Percentiles rank a stretch among this genome's conserved stretches.
These are phyloP conservation scores for Rhabditoides inermis DNA, from an alignment of 2,888 invertebrate genomes.

Conservation along the genomic window DNA sequence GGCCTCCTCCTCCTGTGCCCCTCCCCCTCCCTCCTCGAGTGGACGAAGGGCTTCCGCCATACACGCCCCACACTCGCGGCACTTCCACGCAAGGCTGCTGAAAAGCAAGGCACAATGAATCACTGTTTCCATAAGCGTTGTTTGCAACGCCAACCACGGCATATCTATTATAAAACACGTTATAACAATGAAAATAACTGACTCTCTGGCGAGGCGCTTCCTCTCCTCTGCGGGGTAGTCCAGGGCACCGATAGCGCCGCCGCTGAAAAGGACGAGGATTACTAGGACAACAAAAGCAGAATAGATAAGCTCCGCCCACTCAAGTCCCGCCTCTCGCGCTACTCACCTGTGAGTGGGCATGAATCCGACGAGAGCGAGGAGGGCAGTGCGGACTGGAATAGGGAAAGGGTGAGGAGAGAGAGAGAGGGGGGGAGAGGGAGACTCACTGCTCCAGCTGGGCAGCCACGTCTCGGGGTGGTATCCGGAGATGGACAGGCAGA, in stretches of 20 bases:
- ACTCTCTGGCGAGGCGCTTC: constrained; percentile 70
- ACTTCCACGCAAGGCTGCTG: constrained; percentile 29
- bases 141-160: not conserved
- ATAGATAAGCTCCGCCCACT: too few species aligned
- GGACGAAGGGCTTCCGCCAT: constrained; percentile 27
- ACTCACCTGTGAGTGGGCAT: constrained; percentile 86
- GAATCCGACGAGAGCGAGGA: constrained; percentile 82
- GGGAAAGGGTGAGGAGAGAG: not conserved
- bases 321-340: too few species aligned
- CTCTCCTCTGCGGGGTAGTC: constrained; percentile 80
- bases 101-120: not conserved
- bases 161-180: not conserved
- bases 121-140: not conserved
- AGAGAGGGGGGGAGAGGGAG: not conserved
- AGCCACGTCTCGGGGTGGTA: constrained; percentile 97
- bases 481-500: constrained; percentile 86
- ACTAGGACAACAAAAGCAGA: too few species aligned
- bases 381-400: constrained; percentile 69
- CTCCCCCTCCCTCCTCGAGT: constrained; percentile 18
- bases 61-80: constrained; percentile 20
- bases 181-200: constrained; percentile 2
- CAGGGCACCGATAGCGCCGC: constrained; percentile 80
- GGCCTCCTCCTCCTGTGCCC: constrained; percentile 13
- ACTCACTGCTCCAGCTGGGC: constrained; percentile 79
- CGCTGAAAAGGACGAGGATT: too few species aligned